Base-by-base conservation (phyloP, 2,888 invertebrate genomes). In the Dolomedes plantarius region DNA sequence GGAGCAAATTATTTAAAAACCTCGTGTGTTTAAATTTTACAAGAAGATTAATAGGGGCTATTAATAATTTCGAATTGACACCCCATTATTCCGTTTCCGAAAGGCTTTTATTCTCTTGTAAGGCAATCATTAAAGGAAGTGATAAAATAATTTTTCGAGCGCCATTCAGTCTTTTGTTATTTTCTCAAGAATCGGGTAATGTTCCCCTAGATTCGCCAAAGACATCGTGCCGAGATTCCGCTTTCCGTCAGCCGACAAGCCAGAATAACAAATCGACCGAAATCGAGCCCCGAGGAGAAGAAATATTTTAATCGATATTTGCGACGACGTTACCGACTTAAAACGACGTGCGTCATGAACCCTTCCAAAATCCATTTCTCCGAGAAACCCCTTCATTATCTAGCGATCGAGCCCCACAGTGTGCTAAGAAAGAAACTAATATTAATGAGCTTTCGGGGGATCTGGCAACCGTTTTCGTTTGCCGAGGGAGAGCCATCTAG, bases 391-490 rank as follows among this genome's bases (percentile, higher is more conserved):
- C 68, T 85, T 68, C 72, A 85, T 73, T 77, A 72, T 77, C 77
- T 78, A 67, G 29, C 50, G 67, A 72, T 72, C 56, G 46, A 75
- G 75, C 67, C 80, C 64, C 65, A 46, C 36, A 73, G 80, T 65
- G 32, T n/a, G 62, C 50, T 31, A 19, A 79, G 76, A 83, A 81
- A 62, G 50, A 77, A 83, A 72, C 77, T 85, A 68, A 73, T 85
- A 77, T 77, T 77, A 85, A 85, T 77, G 77, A 85, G 83, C 56
- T 39, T 73, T 67, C 83, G 19, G 46, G 72, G 77, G 32, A 85
- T 77, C 83, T 77, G 83, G 82, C 82, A 76, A 83, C 75, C 76
- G 76, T 83, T 83, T 77, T 73, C 77, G 71, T 73, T 77, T 56
- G 19, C 23, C 19, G 65, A 28, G 41, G 23, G 62, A 69, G 77